phyloP scores from a whole-genome alignment of 2,797 vertebrate species.

The Danio jaintianensis region DNA sequence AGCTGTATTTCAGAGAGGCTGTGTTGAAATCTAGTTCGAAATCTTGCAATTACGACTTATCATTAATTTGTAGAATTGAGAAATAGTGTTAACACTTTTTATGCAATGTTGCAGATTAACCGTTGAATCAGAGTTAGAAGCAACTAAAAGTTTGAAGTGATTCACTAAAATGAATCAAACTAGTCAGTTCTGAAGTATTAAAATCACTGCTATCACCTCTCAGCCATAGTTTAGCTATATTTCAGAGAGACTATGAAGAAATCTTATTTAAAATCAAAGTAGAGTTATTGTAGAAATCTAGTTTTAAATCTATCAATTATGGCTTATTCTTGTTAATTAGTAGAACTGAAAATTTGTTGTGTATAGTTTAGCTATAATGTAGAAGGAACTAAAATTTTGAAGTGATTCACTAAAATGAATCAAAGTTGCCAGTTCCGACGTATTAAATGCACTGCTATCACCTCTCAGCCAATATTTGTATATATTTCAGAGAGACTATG shows the following conservation, averaged over 20 bases:
- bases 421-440: not conserved
- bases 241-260: too few relatives aligned
- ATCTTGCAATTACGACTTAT: too few relatives aligned
- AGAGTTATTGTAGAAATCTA: too few relatives aligned
- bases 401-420: conserved; percentile 1
- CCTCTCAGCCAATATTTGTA: not conserved
- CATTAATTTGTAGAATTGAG: not conserved
- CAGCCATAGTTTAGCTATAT: too few relatives aligned
- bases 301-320: too few relatives aligned
- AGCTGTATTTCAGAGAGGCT: not conserved
- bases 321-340: too few relatives aligned
- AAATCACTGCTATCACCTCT: not conserved
- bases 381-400: not conserved
- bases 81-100: not conserved
- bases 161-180: conserved; percentile 6
- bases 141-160: not conserved
- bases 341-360: too few relatives aligned
- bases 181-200: not conserved
- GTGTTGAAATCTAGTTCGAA: not conserved
- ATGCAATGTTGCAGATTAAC: rapidly evolving
- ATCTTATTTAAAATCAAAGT: too few relatives aligned
- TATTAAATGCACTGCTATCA: not conserved
- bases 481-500: not conserved
- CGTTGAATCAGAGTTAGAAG: not conserved
- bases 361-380: too few relatives aligned